phyloP scores from a whole-genome alignment of 2,797 vertebrate species.

The Paedocypris micromegethes region DNA sequence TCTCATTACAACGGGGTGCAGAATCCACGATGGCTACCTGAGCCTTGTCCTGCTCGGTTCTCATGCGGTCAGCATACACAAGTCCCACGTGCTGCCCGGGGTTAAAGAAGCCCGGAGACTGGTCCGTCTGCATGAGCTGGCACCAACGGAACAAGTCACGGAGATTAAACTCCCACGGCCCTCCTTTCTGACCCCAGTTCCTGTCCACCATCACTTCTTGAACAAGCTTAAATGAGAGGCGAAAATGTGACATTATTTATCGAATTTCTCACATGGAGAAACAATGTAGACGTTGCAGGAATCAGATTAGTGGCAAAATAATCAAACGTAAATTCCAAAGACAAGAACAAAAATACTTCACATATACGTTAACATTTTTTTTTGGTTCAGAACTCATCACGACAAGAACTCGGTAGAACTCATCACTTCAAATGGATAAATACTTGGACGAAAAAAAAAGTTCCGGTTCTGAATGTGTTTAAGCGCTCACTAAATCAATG shows the following conservation, averaged over 20 bases:
- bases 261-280: too few relatives aligned
- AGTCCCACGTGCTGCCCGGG: slow-evolving; percentile 88
- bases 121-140: slow-evolving; percentile 92
- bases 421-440: too few relatives aligned
- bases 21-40: slow-evolving; percentile 65
- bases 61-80: slow-evolving; percentile 91
- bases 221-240: slow-evolving; percentile 83
- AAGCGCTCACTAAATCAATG: too few relatives aligned
- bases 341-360: neutral
- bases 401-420: too few relatives aligned
- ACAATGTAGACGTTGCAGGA: too few relatives aligned
- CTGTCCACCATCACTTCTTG: slow-evolving; percentile 82
- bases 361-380: too few relatives aligned
- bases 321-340: neutral
- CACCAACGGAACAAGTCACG: slow-evolving; percentile 97
- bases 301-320: too few relatives aligned
- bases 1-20: neutral
- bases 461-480: too few relatives aligned
- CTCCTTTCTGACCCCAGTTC: slow-evolving; percentile 91
- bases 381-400: too few relatives aligned
- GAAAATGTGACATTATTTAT: too few relatives aligned
- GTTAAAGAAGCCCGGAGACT: slow-evolving; percentile 83
- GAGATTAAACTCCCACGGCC: slow-evolving; percentile 97
- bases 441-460: too few relatives aligned
- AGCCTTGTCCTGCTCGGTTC: slow-evolving; percentile 80